Percentiles rank a stretch among this genome's conserved stretches.
Conservation (phyloP, 2,888 invertebrate genomes). For the Papilio elwesi region DNA sequence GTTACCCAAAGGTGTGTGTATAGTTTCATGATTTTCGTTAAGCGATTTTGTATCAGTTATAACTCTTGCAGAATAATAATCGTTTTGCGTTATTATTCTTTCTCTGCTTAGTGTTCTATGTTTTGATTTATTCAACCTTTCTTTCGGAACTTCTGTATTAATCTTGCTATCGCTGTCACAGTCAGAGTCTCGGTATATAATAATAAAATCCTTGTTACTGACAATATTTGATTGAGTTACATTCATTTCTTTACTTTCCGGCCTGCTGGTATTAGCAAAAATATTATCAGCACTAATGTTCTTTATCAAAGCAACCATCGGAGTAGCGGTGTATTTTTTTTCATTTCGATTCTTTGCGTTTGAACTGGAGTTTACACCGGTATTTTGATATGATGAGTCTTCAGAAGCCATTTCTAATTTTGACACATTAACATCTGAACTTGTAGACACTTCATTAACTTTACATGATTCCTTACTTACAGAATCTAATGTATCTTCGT, state of each 20-base stretch:
- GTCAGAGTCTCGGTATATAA: constrained; percentile 18
- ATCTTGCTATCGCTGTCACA: constrained; percentile 12
- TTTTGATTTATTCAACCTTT: background rate
- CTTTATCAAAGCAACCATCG: background rate
- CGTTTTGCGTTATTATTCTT: background rate
- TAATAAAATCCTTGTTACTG: constrained; percentile 23
- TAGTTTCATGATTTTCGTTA: background rate
- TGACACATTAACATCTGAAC: constrained; percentile 4
- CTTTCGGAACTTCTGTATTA: background rate
- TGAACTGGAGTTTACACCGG: background rate
- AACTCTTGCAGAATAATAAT: constrained; percentile 3
- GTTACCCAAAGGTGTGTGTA: background rate
- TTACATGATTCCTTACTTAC: constrained; percentile 27
- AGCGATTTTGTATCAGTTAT: background rate
- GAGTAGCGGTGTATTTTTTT: background rate
- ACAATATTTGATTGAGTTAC: background rate
- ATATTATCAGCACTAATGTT: constrained; percentile 2
- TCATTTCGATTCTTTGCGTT: constrained; percentile 5
- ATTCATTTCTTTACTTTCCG: constrained; percentile 17
- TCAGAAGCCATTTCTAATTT: background rate
- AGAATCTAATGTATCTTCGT: constrained; percentile 21
- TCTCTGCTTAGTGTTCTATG: background rate
- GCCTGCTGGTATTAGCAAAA: background rate
- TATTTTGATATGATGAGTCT: constrained; percentile 1
- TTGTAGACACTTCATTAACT: background rate